Evolutionary conservation across 1,140 invertebrate species (phyloP), one percentile per base, ranked within the genome.

Genomic region (Mya arenaria): DNA sequence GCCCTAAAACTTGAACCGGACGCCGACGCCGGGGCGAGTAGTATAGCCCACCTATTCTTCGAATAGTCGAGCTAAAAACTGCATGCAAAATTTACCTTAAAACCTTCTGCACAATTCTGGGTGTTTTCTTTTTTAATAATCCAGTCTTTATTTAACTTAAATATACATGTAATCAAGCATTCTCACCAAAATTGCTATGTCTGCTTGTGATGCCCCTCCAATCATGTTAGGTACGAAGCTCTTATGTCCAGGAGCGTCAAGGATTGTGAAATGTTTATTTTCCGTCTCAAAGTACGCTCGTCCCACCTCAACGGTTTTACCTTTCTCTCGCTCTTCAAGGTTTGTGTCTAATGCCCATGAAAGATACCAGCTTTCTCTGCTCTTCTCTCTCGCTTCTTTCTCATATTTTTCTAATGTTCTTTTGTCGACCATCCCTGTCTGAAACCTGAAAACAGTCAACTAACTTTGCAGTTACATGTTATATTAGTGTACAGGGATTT

Each of bases 201-300:
- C 92, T 30, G 92, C 92, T 93, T 99, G 99, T 82, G 98, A 97
- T 34, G 99, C 98, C 63, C 99, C 99, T 87, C 97, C 97, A 91
- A 99, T 99, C 99, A 99, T 99, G 92, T 99, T 99, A 37, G 99
- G 98, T 65, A 99, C 99, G 93, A 99, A 99, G 94, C 98, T 99
- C 92, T 99, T 99, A 94, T 99, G 99, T 44, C 99, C 99, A 5
- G 99, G 99, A 44, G 99, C 99, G 94, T 99, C 99, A 71, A 99
- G 94, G 87, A 99, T 99, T 72, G 99, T 99, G 91, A 99, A 99
- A 95, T 99, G 98, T 94, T 99, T 99, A 93, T 97, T 97, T 84
- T 99, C 98, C 74, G 99, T 99, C 94, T 99, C 98, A 94, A 99
- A 99, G 92, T 96, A 99, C 71, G 98, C 99, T 92, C 99, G 94